Percentiles rank a stretch among this genome's conserved stretches.
phyloP scores from a whole-genome alignment of 2,888 invertebrate species.

The Lagria hirta region DNA sequence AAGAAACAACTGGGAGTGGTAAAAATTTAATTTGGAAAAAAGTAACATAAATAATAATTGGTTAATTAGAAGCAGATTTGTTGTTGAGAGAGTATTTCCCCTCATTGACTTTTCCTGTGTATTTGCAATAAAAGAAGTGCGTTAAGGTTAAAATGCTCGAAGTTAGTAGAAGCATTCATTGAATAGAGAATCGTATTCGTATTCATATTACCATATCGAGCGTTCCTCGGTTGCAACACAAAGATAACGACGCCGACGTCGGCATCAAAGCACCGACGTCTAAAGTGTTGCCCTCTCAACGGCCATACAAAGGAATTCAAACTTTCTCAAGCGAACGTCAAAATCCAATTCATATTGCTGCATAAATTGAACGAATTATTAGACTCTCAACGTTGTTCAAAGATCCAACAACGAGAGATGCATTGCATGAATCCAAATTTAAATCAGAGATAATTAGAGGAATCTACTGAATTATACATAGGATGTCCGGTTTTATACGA shows the following conservation, averaged over 20 bases:
- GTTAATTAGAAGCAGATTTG: too few relatives aligned
- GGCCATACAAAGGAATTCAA: constrained; percentile 40
- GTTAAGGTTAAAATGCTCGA: neutral
- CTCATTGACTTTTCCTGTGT: too few relatives aligned
- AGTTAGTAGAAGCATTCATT: neutral
- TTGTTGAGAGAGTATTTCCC: too few relatives aligned
- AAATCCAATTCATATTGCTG: constrained; percentile 41
- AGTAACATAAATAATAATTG: too few relatives aligned
- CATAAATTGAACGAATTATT: constrained; percentile 44
- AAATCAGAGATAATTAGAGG: too few relatives aligned
- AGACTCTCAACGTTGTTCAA: constrained; percentile 26
- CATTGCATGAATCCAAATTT: too few relatives aligned
- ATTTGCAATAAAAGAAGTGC: too few relatives aligned
- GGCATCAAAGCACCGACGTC: constrained; percentile 42
- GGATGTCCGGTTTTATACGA: too few relatives aligned
- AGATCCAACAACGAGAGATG: too few relatives aligned
- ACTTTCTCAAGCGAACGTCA: constrained; percentile 43
- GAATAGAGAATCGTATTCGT: neutral
- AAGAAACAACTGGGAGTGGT: too few relatives aligned
- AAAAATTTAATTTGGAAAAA: too few relatives aligned
- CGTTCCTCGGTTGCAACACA: constrained; percentile 34
- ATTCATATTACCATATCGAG: constrained; percentile 41
- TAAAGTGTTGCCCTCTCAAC: constrained; percentile 40
- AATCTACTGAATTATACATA: too few relatives aligned
- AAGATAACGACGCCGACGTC: constrained; percentile 42